Evolutionary conservation across 2,113 vertebrate species (phyloP), one percentile per base, ranked within the genome.

Genomic region (Leptodactylus fuscus): DNA sequence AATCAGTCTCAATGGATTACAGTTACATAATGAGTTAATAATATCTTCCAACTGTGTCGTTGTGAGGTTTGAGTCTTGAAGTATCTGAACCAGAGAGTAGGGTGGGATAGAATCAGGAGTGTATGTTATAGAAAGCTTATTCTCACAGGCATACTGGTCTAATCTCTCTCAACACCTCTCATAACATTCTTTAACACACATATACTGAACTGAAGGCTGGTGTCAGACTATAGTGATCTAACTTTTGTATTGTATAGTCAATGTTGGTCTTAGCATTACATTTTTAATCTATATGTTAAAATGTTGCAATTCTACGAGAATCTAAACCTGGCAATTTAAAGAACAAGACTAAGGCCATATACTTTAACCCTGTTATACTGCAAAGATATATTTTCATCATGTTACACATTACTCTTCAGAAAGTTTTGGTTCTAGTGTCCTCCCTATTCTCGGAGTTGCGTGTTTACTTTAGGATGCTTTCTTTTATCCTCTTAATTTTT

Each of bases 21-120:
- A 73, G 48, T 74, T 32, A 44, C 81, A 82, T 70, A 36, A 82
- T 15, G 18, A 51, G 36, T 41, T 24, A 12, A 12, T 75, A 83
- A 83, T 83, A 55, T 83, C 53, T 83, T 60, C 81, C 70, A 83
- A 75, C 81, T 75, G 81, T 58, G 34, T 9, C 18, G 1, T 34
- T 53, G 32, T 41, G 22, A 60, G 34, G 12, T n/a, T 38, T 58
- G 15, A 24, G 5, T 15, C 51, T n/a, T 60, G 8, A 20, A 51
- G 46, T 34, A 76, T 76, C 27, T 32, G 46, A 27, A 75, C 70
- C 41, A 8, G 29, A 77, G 20, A n/a, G n/a, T n/a, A n/a, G 41
- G 6, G 70, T 29, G 41, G 38, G 71, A 27, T 67, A 32, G 10
- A 8, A 49, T 48, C 73, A 49, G n/a, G 16, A 51, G 5, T 71